Evolutionary conservation across 2,113 vertebrate genomes (phyloP).

Genomic region (Cisticola juncidis): DNA sequence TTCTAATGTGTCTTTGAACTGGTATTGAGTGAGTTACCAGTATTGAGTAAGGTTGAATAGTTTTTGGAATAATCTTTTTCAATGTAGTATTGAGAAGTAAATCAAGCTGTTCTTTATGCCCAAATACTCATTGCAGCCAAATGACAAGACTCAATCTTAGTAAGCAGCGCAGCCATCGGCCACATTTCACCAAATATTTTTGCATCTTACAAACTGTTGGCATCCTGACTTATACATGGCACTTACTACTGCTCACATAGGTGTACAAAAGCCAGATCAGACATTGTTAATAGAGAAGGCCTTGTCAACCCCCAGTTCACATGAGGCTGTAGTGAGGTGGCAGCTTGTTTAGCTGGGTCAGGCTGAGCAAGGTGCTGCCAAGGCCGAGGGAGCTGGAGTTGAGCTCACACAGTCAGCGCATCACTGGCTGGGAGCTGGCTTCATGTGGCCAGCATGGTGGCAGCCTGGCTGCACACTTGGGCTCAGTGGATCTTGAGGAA

Average conservation of each 20-base stretch:
- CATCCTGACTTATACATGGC: fast-evolving
- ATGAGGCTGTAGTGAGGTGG: not conserved
- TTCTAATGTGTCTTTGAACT: not conserved
- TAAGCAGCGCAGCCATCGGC: not conserved
- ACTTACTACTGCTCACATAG: fast-evolving
- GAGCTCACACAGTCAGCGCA: not conserved
- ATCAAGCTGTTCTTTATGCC: not conserved
- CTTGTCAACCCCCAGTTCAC: not conserved
- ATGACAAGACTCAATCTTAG: not conserved
- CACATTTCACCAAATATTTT: not conserved
- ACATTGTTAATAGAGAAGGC: not conserved
- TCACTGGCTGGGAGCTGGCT: not conserved
- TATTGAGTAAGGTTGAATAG: fast-evolving
- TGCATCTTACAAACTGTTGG: not conserved
- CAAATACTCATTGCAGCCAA: not conserved
- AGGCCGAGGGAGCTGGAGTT: fast-evolving
- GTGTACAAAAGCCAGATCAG: not conserved
- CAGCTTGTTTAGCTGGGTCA: not conserved
- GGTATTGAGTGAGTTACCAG: not conserved
- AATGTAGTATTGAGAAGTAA: not conserved
- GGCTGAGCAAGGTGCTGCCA: not conserved
- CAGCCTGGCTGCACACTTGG: fast-evolving
- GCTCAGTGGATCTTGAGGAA: not conserved
- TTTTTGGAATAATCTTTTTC: not conserved
- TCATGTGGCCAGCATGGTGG: not conserved